These are phyloP conservation scores for Aphidius ervi DNA, from an alignment of 1,140 invertebrate genomes.

Conservation along the genomic window DNA sequence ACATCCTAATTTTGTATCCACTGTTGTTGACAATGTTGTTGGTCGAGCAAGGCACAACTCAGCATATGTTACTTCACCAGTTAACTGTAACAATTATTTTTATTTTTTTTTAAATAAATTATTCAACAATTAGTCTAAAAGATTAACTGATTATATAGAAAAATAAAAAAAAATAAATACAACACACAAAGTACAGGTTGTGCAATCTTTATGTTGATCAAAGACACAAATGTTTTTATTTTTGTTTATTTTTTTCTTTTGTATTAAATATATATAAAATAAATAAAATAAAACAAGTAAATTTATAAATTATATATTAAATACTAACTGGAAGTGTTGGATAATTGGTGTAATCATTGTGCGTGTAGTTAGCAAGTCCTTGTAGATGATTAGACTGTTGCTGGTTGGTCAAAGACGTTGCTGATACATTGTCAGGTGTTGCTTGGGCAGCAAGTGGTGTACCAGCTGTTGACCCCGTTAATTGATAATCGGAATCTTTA, in stretches of 20 bases:
- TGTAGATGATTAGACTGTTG: slow-evolving; percentile 44
- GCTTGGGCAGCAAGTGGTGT: slow-evolving; percentile 51
- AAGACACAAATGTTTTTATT: too few species aligned
- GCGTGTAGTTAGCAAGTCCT: slow-evolving; percentile 39
- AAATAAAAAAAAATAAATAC: background rate
- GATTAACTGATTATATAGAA: background rate
- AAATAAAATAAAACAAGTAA: too few species aligned
- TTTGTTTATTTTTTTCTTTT: too few species aligned
- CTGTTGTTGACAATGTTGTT: slow-evolving; percentile 51
- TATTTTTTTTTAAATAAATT: background rate
- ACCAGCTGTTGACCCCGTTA: slow-evolving; percentile 57
- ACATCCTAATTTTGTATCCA: slow-evolving; percentile 47
- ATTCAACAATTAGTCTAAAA: background rate
- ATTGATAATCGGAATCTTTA: slow-evolving; percentile 64
- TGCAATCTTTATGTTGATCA: too few species aligned
- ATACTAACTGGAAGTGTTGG: slow-evolving; percentile 49
- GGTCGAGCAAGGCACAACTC: slow-evolving; percentile 61
- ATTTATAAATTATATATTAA: background rate
- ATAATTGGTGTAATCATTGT: slow-evolving; percentile 50
- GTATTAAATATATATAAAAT: too few species aligned
- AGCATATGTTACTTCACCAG: slow-evolving; percentile 68
- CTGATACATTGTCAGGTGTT: slow-evolving; percentile 47
- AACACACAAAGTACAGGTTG: too few species aligned
- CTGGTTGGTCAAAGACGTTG: slow-evolving; percentile 41
- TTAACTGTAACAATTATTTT: slow-evolving; percentile 37